phyloP scores from a whole-genome alignment of 1,140 invertebrate genomes.

The Drosophila grimshawi region DNA sequence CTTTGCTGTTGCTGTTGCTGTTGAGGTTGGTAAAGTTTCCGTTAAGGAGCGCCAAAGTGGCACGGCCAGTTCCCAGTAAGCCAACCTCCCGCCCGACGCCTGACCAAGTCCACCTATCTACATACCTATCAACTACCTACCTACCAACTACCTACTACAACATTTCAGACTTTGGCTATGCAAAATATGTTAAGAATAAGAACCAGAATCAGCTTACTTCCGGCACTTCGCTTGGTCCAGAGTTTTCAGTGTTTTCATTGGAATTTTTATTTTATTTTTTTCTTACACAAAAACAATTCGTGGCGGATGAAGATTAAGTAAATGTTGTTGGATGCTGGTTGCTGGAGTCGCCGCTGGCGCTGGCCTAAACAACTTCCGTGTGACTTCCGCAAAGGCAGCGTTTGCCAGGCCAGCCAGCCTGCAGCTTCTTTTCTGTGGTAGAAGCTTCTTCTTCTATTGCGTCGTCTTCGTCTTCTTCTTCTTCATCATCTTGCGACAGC shows the following conservation, averaged over 20 bases:
- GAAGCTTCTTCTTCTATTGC: slow-evolving; percentile 21
- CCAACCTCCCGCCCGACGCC: not conserved
- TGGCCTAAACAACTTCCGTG: slow-evolving; percentile 79
- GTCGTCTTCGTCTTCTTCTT: not conserved
- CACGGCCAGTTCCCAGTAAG: slow-evolving; percentile 57
- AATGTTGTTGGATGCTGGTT: slow-evolving; percentile 22
- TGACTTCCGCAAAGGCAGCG: slow-evolving; percentile 61
- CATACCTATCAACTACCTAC: too few species aligned
- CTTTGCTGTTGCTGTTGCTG: slow-evolving; percentile 50
- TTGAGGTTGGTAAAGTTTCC: slow-evolving; percentile 74
- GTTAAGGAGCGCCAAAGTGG: slow-evolving; percentile 80
- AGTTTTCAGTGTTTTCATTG: slow-evolving; percentile 64
- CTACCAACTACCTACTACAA: not conserved
- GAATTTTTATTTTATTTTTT: slow-evolving; percentile 43
- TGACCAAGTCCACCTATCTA: not conserved
- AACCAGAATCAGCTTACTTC: slow-evolving; percentile 59
- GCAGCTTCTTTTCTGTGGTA: slow-evolving; percentile 19
- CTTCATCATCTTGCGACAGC: slow-evolving; percentile 1
- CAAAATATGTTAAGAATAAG: slow-evolving; percentile 56
- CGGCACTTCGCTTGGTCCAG: slow-evolving; percentile 34
- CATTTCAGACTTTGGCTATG: slow-evolving; percentile 49
- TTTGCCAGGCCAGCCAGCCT: too few species aligned
- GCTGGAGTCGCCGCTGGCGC: slow-evolving; percentile 4
- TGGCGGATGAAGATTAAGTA: slow-evolving; percentile 46
- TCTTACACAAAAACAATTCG: slow-evolving; percentile 39